Evolutionary conservation across 2,113 vertebrate genomes (phyloP).

Genomic region (Thunnus thynnus): DNA sequence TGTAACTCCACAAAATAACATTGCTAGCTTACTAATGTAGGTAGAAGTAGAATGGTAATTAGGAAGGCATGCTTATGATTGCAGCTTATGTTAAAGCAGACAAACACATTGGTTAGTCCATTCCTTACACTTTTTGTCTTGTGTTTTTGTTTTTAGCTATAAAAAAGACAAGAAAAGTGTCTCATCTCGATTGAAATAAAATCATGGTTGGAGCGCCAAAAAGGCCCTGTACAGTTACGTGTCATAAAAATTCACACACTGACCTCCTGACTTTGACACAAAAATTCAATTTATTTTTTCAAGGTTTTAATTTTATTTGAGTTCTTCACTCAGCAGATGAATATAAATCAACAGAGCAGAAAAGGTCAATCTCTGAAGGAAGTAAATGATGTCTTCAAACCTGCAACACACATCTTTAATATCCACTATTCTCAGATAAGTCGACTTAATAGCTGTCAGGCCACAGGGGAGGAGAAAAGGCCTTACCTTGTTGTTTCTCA

Average conservation of each 20-base stretch:
- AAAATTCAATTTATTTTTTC: no score
- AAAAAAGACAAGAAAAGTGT: no score
- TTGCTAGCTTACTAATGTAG: no score
- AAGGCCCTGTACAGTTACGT: not conserved
- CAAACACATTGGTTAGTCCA: no score
- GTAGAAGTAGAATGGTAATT: no score
- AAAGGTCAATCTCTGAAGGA: slow-evolving; percentile 22
- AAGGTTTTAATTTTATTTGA: not conserved
- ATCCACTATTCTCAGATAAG: slow-evolving; percentile 43
- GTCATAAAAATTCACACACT: not conserved
- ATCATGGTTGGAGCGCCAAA: no score
- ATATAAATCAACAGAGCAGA: slow-evolving; percentile 9
- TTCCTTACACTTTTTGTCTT: no score
- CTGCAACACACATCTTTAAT: slow-evolving; percentile 12
- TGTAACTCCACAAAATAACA: no score
- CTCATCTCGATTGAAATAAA: no score
- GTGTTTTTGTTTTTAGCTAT: no score
- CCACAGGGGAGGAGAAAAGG: slow-evolving; percentile 2
- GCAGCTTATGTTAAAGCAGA: no score
- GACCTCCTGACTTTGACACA: not conserved
- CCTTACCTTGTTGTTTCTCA: slow-evolving; percentile 22
- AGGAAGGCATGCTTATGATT: no score
- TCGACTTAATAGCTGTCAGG: slow-evolving; percentile 30
- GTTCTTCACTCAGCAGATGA: not conserved
- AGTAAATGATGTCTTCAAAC: slow-evolving; percentile 30